Evolutionary conservation across 2,888 invertebrate genomes (phyloP).

Genomic region (Pachycephus smyrnensis): DNA sequence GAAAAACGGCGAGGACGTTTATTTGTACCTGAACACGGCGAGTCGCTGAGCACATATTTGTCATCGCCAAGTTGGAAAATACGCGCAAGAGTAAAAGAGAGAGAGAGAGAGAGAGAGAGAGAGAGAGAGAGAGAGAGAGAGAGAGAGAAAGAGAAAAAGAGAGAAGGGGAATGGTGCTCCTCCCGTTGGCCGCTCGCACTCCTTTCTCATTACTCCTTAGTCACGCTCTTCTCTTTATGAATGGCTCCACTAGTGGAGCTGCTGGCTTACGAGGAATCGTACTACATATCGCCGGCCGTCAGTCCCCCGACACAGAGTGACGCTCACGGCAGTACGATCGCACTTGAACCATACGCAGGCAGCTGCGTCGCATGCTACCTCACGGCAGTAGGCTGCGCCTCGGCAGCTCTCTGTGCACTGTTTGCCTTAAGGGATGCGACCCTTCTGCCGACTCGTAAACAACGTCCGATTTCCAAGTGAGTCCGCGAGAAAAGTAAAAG

Average conservation of each 20-base stretch:
- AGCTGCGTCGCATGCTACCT: no score
- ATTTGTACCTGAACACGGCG: no score
- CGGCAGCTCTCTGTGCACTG: background rate
- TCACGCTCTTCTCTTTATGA: conserved; percentile 61
- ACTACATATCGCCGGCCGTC: conserved; percentile 31
- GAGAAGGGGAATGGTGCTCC: conserved; percentile 10
- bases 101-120: background rate
- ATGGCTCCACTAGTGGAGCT: conserved; percentile 45
- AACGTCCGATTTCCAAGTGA: background rate
- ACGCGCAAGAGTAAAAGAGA: background rate
- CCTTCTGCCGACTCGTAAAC: background rate
- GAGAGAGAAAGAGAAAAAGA: conserved; percentile 20
- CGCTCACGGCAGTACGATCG: background rate
- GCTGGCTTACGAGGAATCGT: conserved; percentile 54
- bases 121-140: conserved; percentile 7
- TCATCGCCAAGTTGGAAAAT: conserved; percentile 15
- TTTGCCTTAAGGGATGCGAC: background rate
- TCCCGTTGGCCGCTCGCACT: conserved; percentile 29
- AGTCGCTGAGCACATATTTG: conserved; percentile 28
- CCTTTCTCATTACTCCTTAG: conserved; percentile 58
- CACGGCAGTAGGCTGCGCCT: background rate
- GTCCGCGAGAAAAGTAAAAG: conserved; percentile 22
- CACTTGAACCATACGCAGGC: background rate
- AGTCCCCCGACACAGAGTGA: no score
- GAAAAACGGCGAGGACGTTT: no score